Evolutionary conservation across 2,797 vertebrate genomes (phyloP), one percentile per base, ranked within the genome.

Genomic region (Mus minutoides): DNA sequence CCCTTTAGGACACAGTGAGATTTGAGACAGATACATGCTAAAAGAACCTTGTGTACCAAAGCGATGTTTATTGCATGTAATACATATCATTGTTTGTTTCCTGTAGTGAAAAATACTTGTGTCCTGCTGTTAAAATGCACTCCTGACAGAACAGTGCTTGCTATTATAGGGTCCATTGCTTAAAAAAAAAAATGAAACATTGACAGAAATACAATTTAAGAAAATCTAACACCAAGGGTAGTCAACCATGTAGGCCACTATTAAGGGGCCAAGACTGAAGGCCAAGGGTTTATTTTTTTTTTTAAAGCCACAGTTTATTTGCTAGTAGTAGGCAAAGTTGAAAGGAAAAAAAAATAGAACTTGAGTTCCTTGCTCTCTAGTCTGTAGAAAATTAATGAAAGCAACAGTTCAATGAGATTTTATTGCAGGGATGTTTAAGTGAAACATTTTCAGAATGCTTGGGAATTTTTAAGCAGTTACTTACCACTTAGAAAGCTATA

Each of bases 61-160:
- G 98, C 98, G 98, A 98, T 99, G 98, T 98, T 99, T 99, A 98
- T 98, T 98, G 98, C 98, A 98, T 98, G 98, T 98, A 98, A 98
- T 98, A 98, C 98, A 98, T 98, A 98, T 98, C 98, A 98, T 98
- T 98, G 98, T 99, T 99, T 99, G 98, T 98, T 98, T 99, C 98
- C 98, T 97, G 98, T 98, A 98, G 98, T 98, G 98, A 99, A 98
- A 98, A 98, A 98, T 98, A 98, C 98, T 98, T 98, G 98, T 98
- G 98, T 98, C 98, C 90, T 96, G 98, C 98, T 99, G 98, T 98
- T 98, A 98, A 99, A 99, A 99, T 98, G 98, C 98, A 98, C 98
- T 98, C 98, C 98, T 98, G 98, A 99, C 98, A 98, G 98, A 98
- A 98, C 98, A 98, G 97, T 97, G 98, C 98, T 98, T 97, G 98